Conservation (phyloP, 2,797 vertebrate genomes). For the Cephalopachus bancanus region DNA sequence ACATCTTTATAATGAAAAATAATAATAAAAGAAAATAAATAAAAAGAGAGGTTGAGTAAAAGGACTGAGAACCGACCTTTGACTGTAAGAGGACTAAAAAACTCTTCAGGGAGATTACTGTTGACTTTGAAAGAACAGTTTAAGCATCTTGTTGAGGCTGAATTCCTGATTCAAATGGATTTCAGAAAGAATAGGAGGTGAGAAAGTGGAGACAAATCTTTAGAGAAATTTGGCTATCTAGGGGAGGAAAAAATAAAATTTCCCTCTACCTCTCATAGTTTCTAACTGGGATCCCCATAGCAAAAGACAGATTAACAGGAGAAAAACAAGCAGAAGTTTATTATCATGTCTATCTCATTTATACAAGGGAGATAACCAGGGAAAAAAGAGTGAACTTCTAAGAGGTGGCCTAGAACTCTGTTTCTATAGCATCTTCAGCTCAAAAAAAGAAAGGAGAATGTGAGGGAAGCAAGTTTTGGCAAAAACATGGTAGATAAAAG, state of each 20-base stretch:
- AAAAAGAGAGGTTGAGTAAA: not conserved
- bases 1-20: no score
- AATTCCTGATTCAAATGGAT: not conserved
- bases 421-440: not conserved
- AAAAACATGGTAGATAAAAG: no score
- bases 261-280: not conserved
- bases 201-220: not conserved
- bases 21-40: no score
- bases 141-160: not conserved
- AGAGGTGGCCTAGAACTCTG: not conserved
- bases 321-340: not conserved
- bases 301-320: not conserved
- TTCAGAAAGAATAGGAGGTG: not conserved
- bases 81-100: not conserved
- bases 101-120: not conserved
- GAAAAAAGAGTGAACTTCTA: not conserved
- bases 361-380: not conserved
- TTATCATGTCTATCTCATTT: not conserved
- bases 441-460: not conserved
- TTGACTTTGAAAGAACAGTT: not conserved
- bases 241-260: not conserved
- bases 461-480: not conserved
- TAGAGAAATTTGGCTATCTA: not conserved
- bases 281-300: not conserved
- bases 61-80: not conserved